These are phyloP conservation scores for Bombus cullumanus DNA, from an alignment of 1,140 invertebrate species.

Conservation along the genomic window DNA sequence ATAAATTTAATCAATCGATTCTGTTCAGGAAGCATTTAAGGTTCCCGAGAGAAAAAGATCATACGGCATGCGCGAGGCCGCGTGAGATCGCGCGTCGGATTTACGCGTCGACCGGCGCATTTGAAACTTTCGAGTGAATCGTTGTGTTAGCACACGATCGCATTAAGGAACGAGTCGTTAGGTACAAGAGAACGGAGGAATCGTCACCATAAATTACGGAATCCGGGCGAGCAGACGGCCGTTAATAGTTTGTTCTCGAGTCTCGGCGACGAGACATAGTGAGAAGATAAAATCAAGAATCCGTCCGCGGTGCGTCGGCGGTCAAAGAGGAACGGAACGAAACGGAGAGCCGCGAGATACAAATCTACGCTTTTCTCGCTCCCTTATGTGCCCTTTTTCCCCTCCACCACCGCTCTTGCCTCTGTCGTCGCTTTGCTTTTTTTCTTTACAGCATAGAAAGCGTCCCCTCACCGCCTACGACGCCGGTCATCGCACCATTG, in stretches of 20 bases:
- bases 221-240: constrained; percentile 53
- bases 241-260: constrained; percentile 65
- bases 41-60: neutral
- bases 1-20: neutral
- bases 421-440: constrained; percentile 8
- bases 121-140: neutral
- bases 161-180: constrained; percentile 29
- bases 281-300: constrained; percentile 55
- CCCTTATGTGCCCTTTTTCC: constrained; percentile 27
- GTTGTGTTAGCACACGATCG: constrained; percentile 31
- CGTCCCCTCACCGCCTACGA: constrained; percentile 23
- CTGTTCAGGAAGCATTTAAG: neutral
- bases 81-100: constrained; percentile 11
- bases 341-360: constrained; percentile 44
- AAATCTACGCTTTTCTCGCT: constrained; percentile 47
- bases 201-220: constrained; percentile 65
- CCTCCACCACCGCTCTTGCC: constrained; percentile 1
- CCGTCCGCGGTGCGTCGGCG: constrained; percentile 44
- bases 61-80: neutral
- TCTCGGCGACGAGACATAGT: constrained; percentile 35
- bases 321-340: constrained; percentile 47
- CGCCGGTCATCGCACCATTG: constrained; percentile 50
- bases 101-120: constrained; percentile 26
- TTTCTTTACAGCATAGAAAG: constrained; percentile 18
- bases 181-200: constrained; percentile 47